These are phyloP conservation scores for Rynchops niger DNA, from an alignment of 2,113 vertebrate genomes.

Conservation along the genomic window DNA sequence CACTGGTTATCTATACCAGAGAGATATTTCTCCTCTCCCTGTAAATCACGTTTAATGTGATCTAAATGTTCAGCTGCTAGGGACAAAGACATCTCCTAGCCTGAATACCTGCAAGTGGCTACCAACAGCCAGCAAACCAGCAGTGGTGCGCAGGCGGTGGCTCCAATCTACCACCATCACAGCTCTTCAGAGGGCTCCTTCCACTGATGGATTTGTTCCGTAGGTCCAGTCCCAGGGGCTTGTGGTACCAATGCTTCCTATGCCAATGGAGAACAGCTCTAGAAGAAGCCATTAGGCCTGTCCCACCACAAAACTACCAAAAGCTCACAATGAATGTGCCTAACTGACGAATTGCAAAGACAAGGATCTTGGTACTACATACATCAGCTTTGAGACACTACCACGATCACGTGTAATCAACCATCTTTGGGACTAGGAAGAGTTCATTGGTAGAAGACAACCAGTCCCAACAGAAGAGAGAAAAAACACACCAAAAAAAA, in stretches of 20 bases:
- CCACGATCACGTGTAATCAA: background rate
- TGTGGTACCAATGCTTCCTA: background rate
- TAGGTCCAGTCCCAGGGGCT: background rate
- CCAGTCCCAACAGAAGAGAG: background rate
- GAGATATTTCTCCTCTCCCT: background rate
- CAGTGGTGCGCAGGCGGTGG: accelerated
- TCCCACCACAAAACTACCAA: background rate
- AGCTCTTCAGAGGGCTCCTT: background rate
- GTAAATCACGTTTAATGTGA: background rate
- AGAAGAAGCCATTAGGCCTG: background rate
- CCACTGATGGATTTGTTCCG: background rate
- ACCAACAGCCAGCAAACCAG: background rate
- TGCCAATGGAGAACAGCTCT: background rate
- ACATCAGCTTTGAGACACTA: background rate
- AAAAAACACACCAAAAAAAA: background rate
- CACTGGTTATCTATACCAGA: background rate
- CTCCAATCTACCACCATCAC: background rate
- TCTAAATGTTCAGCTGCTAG: background rate
- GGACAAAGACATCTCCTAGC: background rate
- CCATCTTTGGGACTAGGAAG: background rate
- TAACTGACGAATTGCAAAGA: background rate
- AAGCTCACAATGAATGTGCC: background rate
- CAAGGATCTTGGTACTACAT: background rate
- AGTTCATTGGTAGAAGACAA: background rate
- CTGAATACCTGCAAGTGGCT: background rate